Evolutionary conservation across 2,888 invertebrate genomes (phyloP).

Genomic region (Tethea ocularis): DNA sequence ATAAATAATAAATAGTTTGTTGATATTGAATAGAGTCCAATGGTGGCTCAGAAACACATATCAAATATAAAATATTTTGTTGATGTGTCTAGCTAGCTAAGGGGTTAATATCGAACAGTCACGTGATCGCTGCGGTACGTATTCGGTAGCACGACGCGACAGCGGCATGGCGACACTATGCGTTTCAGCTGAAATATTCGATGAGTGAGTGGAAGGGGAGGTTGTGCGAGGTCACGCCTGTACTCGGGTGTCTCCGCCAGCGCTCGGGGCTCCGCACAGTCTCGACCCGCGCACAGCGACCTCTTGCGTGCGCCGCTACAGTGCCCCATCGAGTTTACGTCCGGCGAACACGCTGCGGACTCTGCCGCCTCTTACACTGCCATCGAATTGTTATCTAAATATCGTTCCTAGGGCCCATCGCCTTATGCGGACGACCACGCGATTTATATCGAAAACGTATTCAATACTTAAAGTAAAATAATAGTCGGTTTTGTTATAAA

Average conservation of each 20-base stretch:
- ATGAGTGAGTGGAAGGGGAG: constrained; percentile 70
- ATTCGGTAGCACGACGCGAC: constrained; percentile 21
- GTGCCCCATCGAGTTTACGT: constrained; percentile 68
- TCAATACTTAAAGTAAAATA: constrained; percentile 37
- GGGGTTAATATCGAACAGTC: constrained; percentile 46
- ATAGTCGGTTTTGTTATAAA: constrained; percentile 44
- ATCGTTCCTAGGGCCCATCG: constrained; percentile 67
- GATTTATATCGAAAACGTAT: constrained; percentile 51
- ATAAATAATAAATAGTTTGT: no score
- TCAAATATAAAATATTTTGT: constrained; percentile 36
- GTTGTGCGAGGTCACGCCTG: constrained; percentile 80
- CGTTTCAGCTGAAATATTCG: constrained; percentile 72
- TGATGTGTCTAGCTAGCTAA: constrained; percentile 22
- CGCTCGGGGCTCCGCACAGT: constrained; percentile 57
- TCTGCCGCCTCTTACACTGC: constrained; percentile 76
- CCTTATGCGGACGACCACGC: constrained; percentile 63
- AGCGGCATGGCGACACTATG: constrained; percentile 47
- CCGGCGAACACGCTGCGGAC: constrained; percentile 75
- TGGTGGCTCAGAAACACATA: constrained; percentile 20
- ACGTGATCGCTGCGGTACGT: constrained; percentile 34
- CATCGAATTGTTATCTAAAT: constrained; percentile 74
- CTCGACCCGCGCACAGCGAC: constrained; percentile 68
- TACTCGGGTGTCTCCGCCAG: constrained; percentile 59
- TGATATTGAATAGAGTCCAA: neutral
- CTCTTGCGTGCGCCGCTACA: constrained; percentile 74